phyloP scores from a whole-genome alignment of 2,797 vertebrate genomes.

The Manis pentadactyla region DNA sequence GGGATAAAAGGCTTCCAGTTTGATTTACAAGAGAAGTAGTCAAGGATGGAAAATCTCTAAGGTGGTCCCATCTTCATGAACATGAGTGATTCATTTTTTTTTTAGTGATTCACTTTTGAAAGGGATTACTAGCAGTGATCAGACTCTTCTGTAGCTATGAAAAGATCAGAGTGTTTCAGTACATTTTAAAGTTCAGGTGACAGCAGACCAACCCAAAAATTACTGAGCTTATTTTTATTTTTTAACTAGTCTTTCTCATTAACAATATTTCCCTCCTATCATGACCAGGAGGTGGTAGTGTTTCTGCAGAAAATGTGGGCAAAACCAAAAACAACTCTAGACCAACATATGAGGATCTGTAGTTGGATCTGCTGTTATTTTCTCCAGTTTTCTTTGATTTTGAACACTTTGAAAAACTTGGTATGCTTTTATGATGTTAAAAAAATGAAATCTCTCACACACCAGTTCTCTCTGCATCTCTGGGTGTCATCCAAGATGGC shows the following conservation, averaged over 20 bases:
- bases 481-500: background rate
- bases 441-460: background rate
- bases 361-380: slow-evolving; percentile 9
- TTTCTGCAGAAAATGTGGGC: slow-evolving; percentile 59
- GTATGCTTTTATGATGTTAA: background rate
- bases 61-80: background rate
- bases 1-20: background rate
- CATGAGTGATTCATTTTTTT: background rate
- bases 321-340: background rate
- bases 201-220: slow-evolving; percentile 3
- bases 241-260: background rate
- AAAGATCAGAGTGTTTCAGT: slow-evolving; percentile 18
- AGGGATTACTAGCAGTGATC: background rate
- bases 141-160: slow-evolving; percentile 36
- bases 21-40: background rate
- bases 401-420: background rate
- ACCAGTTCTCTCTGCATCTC: background rate
- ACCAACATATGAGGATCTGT: background rate
- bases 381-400: slow-evolving; percentile 36
- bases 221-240: background rate
- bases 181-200: slow-evolving; percentile 23
- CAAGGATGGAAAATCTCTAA: slow-evolving; percentile 32
- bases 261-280: slow-evolving; percentile 9
- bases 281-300: slow-evolving; percentile 7
- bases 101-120: background rate